Percentiles rank a stretch among this genome's conserved stretches.
These are phyloP conservation scores for Pterois miles DNA, from an alignment of 2,797 vertebrate genomes.

Conservation along the genomic window DNA sequence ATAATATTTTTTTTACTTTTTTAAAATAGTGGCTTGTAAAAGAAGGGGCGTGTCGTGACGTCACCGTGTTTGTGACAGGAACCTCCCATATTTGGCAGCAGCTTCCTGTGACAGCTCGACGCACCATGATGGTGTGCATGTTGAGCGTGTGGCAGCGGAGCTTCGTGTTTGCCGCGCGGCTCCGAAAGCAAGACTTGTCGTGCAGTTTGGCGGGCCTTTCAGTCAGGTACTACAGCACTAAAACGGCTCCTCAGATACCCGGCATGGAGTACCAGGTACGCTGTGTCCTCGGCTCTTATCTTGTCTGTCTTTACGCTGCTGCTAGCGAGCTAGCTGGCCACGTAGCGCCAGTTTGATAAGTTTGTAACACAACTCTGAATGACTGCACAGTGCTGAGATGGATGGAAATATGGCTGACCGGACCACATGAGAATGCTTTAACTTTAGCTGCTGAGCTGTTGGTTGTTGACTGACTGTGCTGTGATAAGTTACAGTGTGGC, in stretches of 20 bases:
- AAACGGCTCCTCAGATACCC: constrained; percentile 69
- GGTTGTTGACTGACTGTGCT: background rate
- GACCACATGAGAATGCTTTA: accelerated
- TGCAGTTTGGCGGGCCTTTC: constrained; percentile 17
- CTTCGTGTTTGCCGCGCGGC: constrained; percentile 42
- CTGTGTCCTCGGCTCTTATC: accelerated
- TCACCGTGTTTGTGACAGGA: background rate
- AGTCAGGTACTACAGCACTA: constrained; percentile 66
- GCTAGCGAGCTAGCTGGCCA: constrained; percentile 49
- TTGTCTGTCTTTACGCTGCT: background rate
- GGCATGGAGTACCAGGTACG: constrained; percentile 85
- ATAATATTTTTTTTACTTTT: too few relatives aligned
- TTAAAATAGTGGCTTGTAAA: too few relatives aligned
- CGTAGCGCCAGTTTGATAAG: background rate
- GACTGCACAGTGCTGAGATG: background rate
- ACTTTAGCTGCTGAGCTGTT: background rate
- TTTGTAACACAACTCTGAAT: background rate
- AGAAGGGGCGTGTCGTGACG: background rate
- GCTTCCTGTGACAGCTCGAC: constrained; percentile 51
- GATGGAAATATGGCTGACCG: constrained; percentile 38
- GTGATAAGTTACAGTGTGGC: background rate
- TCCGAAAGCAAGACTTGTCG: constrained; percentile 23
- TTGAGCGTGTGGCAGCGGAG: constrained; percentile 49
- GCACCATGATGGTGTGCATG: constrained; percentile 66
- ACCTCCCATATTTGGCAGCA: constrained; percentile 64